Base-by-base conservation (phyloP, 64 coral and sea anemone genomes). In the Montipora capricornis region DNA sequence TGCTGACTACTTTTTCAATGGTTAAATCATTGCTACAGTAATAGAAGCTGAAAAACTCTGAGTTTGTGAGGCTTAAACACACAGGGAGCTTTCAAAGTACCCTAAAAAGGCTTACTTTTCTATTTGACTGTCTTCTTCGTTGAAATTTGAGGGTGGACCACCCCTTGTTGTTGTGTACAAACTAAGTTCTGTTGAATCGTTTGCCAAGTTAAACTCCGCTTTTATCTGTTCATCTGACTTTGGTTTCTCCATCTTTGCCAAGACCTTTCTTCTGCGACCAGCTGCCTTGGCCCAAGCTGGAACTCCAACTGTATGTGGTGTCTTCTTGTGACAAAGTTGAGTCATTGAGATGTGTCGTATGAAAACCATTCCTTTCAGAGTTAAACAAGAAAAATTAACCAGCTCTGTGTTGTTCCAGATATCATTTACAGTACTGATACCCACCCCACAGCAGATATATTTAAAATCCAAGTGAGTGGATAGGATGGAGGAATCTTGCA, bases 201-300 rank as follows among this genome's bases (percentile, higher is more conserved):
- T 96, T 53, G 95, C 80, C 37, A 99, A 12, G 20, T 87, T 84
- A 57, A 92, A 86, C 90, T 99, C 98, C 68, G 98, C 92, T 76
- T 95, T 80, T 20, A 99, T 94, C 81, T 99, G 98, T 74, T 92
- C 84, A 48, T 89, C 75, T 16, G 92, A 92, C 45, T 96, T 99
- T 52, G 95, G 89, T 90, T 96, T 99, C 19, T 99, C 90, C 13
- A 99, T 82, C 67, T 84, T 91, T 61, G 89, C 60, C 5, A 96
- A 74, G 79, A 89, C 93, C 13, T 90, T 90, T 44, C 77, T 87
- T 20, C 95, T 79, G 55, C 95, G 92, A 15, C 91, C 83, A 22
- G 92, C 98, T 48, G 98, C 98, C 77, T 96, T 99, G 3, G 97
- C 97, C 97, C 97, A 99, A 1, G 97, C 97, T 16, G 97, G 97